Evolutionary conservation across 2,113 vertebrate species (phyloP).

Genomic region (Alethe diademata): DNA sequence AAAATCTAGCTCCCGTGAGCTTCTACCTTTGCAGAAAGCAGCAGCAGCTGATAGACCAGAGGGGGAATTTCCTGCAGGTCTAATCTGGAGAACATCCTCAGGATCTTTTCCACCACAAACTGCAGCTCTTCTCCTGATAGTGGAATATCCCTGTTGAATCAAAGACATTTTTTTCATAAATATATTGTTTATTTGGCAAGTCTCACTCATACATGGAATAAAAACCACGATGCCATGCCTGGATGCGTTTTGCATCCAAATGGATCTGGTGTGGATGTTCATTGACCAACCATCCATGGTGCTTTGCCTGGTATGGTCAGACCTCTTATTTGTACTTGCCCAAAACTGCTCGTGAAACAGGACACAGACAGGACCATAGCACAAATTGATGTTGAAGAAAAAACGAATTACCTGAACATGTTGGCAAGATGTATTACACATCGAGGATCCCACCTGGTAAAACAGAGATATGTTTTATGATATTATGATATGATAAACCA

Average conservation of each 20-base stretch:
- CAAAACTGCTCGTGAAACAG: background rate
- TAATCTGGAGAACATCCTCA: constrained; percentile 87
- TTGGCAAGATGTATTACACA: constrained; percentile 89
- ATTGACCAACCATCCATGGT: background rate
- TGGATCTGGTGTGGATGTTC: background rate
- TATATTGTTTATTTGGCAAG: background rate
- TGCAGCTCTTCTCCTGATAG: constrained; percentile 87
- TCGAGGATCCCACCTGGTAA: constrained; percentile 85
- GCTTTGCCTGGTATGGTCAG: background rate
- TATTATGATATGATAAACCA: background rate
- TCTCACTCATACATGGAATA: background rate
- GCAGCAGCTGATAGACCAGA: constrained; percentile 91
- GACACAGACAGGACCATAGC: background rate
- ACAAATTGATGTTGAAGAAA: background rate
- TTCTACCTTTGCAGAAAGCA: constrained; percentile 90
- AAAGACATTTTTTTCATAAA: background rate
- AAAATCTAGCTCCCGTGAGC: rapidly evolving
- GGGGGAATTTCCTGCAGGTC: constrained; percentile 95
- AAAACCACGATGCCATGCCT: background rate
- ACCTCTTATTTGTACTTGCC: background rate
- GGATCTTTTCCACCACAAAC: constrained; percentile 87
- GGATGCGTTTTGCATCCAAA: background rate
- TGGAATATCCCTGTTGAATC: constrained; percentile 83
- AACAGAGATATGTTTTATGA: constrained; percentile 5
- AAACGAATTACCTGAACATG: constrained; percentile 90